Evolutionary conservation across 2,797 vertebrate genomes (phyloP), one percentile per base, ranked within the genome.

Genomic region (Bradypus variegatus): DNA sequence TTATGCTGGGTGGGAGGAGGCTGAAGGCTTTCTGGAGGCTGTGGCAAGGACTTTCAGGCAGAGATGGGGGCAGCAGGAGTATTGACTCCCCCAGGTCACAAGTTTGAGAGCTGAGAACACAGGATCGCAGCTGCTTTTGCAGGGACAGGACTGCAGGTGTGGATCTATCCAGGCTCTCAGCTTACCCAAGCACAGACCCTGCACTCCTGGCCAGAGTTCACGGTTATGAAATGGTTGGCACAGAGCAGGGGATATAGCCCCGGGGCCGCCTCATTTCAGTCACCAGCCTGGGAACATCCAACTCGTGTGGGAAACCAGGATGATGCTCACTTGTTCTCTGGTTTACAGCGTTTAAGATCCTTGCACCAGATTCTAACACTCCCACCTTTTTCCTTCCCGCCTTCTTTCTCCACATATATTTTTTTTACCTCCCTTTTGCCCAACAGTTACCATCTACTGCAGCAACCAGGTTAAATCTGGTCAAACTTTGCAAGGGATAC

Each of bases 11-110:
- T 31, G 33, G 38, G 48, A 88, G 25, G 25, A 64, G 23, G 11
- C 29, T 12, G 64, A 77, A 93, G 65, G 60, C 80, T 92, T 60
- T 95, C 67, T 72, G 64, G 87, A 88, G 79, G 64, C 55, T 7
- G 48, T 78, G 60, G 38, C 55, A 33, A 70, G n/a, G 69, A 82
- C 55, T 92, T 89, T 8, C 9, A 76, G 79, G 48, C 29, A 70
- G 78, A 76, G 36, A 19, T 27, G 36, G 41, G 38, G 60, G 25
- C 19, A 15, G 45, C 27, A 48, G 48, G n/a, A 60, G 13, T 70
- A 45, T 12, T 80, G 88, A 82, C 53, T 25, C 75, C 55, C 76
- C 21, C 11, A 75, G 70, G 75, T 36, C 67, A 53, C 45, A 55
- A 7, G 36, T 88, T 76, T 58, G 41, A 55, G 87, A 79, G 65